A percentile compares a stretch with the other conserved stretches of the same genome.
Evolutionary conservation across 2,113 vertebrate genomes (phyloP).

Genomic region (Cochlearius cochlearius): DNA sequence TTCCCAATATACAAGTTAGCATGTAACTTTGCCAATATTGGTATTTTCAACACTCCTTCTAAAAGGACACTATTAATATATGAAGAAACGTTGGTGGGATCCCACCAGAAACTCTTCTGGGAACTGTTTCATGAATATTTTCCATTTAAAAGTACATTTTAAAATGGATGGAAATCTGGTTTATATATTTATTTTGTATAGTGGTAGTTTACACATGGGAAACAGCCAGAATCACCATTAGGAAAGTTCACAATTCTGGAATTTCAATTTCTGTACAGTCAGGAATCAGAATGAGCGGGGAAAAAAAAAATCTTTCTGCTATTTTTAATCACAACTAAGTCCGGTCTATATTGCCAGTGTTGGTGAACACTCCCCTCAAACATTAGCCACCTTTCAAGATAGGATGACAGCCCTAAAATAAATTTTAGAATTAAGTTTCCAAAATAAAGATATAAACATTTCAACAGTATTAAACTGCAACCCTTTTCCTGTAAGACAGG

Average conservation of each 20-base stretch:
- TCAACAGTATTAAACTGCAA: background rate
- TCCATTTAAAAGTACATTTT: background rate
- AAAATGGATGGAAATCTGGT: background rate
- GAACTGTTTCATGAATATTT: background rate
- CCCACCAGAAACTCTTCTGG: background rate
- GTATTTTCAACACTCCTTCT: background rate
- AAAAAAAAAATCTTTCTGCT: background rate
- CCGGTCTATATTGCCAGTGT: background rate
- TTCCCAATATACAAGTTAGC: background rate
- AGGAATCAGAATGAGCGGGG: background rate
- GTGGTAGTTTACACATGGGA: background rate
- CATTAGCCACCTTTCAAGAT: background rate
- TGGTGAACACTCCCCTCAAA: background rate
- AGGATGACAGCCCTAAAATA: background rate
- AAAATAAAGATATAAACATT: background rate
- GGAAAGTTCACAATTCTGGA: background rate
- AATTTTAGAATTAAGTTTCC: background rate
- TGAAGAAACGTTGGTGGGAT: background rate
- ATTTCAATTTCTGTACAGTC: background rate
- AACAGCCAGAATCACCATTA: background rate
- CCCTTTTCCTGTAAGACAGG: background rate
- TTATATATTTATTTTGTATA: background rate
- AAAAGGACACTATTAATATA: background rate
- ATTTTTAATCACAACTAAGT: background rate
- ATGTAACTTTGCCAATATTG: background rate